Evolutionary conservation across 2,113 vertebrate species (phyloP), one percentile per base, ranked within the genome.

Genomic region (Bujurquina vittata): DNA sequence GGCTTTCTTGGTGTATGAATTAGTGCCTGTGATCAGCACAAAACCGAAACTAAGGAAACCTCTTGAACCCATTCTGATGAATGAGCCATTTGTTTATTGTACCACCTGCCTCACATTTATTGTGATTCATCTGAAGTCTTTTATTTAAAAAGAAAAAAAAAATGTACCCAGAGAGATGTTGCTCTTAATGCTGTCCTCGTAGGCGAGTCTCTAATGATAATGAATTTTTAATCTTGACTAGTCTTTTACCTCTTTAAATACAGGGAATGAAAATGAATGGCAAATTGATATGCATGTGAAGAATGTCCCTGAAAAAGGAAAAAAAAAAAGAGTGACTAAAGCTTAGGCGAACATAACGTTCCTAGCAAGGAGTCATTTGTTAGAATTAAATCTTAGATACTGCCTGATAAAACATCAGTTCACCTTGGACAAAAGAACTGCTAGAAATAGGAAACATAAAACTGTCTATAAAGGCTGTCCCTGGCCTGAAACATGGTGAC

Each of bases 1-100:
- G 79, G 29, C 87, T 92, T 89, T 84, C 43, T 37, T 84, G 69
- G n/a, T 81, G 79, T 84, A 60, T 88, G 87, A 92, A 91, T 84
- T 74, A 76, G 37, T 80, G 84, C 29, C 5, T 85, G 75, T 84
- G 12, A 57, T 84, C 65, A 37, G 57, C 57, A 80, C 52, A 9
- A 77, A 79, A 74, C 54, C 6, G 63, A 88, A 80, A 35, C 35
- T 23, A 29, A 40, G 7, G 33, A 7, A 11, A 77, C 56, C 54
- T 73, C 65, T 60, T 85, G 33, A 84, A 79, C 75, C 31, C n/a
- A 31, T 56, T 73, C 43, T 40, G 17, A 49, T 26, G 33, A 77
- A 87, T 17, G 61, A 76, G 58, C 55, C 77, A 14, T 35, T 4
- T 77, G 56, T 62, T 80, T 43, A 6, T 23, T 7, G 26, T 15